phyloP scores from a whole-genome alignment of 2,113 vertebrate species.

The Rhipidura dahli region DNA sequence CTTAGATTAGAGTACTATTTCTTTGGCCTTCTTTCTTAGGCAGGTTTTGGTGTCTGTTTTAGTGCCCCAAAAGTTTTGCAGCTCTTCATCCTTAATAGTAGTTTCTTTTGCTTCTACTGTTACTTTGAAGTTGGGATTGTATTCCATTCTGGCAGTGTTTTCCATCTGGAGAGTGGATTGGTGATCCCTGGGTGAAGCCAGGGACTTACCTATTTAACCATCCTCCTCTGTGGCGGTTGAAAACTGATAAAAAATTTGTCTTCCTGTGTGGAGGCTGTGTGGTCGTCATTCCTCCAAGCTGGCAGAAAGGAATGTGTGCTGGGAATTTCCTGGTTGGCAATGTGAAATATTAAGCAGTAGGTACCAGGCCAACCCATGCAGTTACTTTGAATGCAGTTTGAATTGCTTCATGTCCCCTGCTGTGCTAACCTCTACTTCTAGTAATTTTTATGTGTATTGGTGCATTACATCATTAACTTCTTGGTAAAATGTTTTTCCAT shows the following conservation, averaged over 20 bases:
- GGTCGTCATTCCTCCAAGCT: background rate
- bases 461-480: constrained; percentile 30
- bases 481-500: constrained; percentile 9
- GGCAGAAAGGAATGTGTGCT: background rate
- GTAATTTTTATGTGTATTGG: constrained; percentile 20
- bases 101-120: background rate
- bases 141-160: background rate
- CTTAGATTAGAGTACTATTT: background rate
- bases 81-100: background rate
- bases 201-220: background rate
- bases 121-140: background rate
- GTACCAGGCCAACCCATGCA: constrained; percentile 5
- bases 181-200: background rate
- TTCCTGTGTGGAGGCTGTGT: background rate
- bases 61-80: background rate
- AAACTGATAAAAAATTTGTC: background rate
- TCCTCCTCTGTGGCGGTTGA: background rate
- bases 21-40: background rate
- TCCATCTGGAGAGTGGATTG: background rate
- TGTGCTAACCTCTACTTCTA: background rate
- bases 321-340: background rate
- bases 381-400: background rate
- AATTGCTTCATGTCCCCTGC: constrained; percentile 14
- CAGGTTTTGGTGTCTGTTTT: background rate
- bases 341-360: background rate